phyloP scores from a whole-genome alignment of 2,113 vertebrate genomes.

The Psettodes erumei region DNA sequence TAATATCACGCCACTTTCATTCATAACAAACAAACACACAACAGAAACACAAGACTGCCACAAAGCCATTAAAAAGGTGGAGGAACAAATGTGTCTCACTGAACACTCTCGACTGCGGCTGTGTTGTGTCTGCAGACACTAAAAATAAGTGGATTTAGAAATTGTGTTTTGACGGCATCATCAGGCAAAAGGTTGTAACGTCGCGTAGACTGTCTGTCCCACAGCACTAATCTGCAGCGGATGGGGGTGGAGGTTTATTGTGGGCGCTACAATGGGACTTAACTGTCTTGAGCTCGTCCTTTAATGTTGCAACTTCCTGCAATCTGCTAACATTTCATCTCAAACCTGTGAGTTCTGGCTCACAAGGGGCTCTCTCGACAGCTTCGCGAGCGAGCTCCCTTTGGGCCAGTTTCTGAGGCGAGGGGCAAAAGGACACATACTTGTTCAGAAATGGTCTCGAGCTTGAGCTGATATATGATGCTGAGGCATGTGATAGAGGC shows the following conservation, averaged over 20 bases:
- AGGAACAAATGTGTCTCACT: background rate
- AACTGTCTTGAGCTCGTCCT: slow-evolving; percentile 44
- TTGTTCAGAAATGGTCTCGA: slow-evolving; percentile 20
- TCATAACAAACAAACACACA: background rate
- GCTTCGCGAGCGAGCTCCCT: slow-evolving; percentile 48
- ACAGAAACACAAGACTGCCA: background rate
- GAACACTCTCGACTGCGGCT: background rate
- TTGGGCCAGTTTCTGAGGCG: slow-evolving; percentile 41
- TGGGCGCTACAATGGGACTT: slow-evolving; percentile 2
- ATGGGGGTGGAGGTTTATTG: background rate
- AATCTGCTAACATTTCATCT: slow-evolving; percentile 70
- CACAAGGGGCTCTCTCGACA: slow-evolving; percentile 27
- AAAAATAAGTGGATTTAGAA: background rate
- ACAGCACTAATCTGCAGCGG: background rate
- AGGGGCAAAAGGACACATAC: background rate
- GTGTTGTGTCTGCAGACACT: background rate
- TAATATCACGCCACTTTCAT: background rate
- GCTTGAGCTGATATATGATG: slow-evolving; percentile 2
- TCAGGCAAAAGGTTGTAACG: background rate
- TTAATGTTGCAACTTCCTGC: slow-evolving; percentile 62
- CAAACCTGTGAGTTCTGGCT: slow-evolving; percentile 46
- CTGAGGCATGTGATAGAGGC: background rate
- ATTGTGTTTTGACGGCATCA: slow-evolving; percentile 8
- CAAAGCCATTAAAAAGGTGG: background rate
- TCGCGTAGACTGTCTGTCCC: background rate